Base-by-base conservation (phyloP, 1,140 invertebrate genomes). In the Ceratosolen fusciceps region DNA sequence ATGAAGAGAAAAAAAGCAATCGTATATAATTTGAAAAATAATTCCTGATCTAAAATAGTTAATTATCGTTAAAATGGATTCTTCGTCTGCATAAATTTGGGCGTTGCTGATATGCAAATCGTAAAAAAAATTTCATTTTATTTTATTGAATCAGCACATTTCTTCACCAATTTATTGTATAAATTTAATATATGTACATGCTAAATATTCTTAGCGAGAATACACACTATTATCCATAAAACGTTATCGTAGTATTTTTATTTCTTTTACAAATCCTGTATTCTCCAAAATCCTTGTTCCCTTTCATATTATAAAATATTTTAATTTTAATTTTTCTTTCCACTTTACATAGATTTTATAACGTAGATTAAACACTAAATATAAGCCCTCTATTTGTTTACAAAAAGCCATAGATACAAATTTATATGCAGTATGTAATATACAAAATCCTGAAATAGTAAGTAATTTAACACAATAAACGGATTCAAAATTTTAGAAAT, bases 141-240 rank as follows among this genome's bases (percentile, higher is more conserved):
- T 29, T 29, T 49, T 43, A 37, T 70, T 12, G 24, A 77, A 56
- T 56, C 0, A 67, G 26, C 62, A 56, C 34, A 37, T 77, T 5
- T 68, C 43, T 49, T 5, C 12, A 70, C 52, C 12, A 60, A n/a
- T 62, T 71, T 73, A 43, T 79, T 65, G 58, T 79, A 79, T 79
- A 31, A 60, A 65, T 79, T 54, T 26, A n/a, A n/a, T n/a, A 74
- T 62, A 72, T 73, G 54, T 78, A 79, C n/a, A 73, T 39, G 76
- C 31, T 78, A 37, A 73, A 73, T 73, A 52, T 37, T 65, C 16
- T 73, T 79, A 39, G 37, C 21, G 47, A 74, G 39, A 74, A 79
- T 79, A 79, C n/a, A 79, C 29, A 37, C 47, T 3, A 47, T 68
- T 74, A 67, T 74, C 70, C 21, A 68, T 79, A 70, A 74, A 67